Evolutionary conservation across 2,888 invertebrate species (phyloP).

Genomic region (Dasysyrphus tricinctus): DNA sequence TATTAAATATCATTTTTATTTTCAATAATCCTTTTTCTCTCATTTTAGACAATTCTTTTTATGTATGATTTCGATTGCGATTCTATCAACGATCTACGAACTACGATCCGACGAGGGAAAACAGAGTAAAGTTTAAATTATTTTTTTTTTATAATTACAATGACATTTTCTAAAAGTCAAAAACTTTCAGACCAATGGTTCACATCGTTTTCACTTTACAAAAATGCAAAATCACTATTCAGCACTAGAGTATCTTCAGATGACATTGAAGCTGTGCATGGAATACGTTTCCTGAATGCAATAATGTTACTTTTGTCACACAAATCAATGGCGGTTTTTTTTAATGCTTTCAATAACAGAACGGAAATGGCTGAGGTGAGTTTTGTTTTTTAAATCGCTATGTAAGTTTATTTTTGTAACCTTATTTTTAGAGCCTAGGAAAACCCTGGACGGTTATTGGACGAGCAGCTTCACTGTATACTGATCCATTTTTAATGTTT

Average conservation of each 20-base stretch:
- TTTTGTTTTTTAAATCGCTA: neutral
- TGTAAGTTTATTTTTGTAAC: neutral
- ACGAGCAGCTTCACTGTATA: constrained; percentile 88
- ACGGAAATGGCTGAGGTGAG: constrained; percentile 87
- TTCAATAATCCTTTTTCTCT: neutral
- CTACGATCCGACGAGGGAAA: constrained; percentile 77
- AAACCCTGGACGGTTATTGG: constrained; percentile 88
- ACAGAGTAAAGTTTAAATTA: constrained; percentile 78
- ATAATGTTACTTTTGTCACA: constrained; percentile 87
- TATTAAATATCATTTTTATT: neutral
- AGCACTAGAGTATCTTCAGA: constrained; percentile 84
- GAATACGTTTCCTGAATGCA: constrained; percentile 87
- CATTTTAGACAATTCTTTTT: constrained; percentile 84
- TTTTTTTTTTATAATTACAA: neutral
- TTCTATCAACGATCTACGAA: constrained; percentile 82
- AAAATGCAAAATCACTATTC: constrained; percentile 85
- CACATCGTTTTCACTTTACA: constrained; percentile 86
- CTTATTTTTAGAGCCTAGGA: constrained; percentile 84
- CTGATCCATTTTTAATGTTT: constrained; percentile 89
- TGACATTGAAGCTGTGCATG: constrained; percentile 87
- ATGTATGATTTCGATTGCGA: constrained; percentile 81
- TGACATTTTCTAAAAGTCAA: neutral
- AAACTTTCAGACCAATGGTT: constrained; percentile 84
- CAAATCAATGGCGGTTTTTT: constrained; percentile 89
- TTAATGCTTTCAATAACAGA: constrained; percentile 87